A percentile compares a stretch with the other conserved stretches of the same genome.
Evolutionary conservation across 2,113 vertebrate species (phyloP).

Genomic region (Archocentrus centrarchus): DNA sequence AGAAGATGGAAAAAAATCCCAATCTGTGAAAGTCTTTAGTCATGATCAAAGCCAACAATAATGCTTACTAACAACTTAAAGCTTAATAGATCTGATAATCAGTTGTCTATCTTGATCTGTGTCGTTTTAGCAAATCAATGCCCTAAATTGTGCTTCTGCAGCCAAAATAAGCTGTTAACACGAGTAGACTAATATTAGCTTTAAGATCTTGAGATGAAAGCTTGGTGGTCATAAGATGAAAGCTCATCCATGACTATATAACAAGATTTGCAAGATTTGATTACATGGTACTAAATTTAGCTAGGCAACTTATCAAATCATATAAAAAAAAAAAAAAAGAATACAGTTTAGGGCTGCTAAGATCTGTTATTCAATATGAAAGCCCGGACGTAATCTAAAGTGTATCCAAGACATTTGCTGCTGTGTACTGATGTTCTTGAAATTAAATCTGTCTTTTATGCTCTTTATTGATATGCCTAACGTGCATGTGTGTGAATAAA

Average conservation of each 20-base stretch:
- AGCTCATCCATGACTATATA: slow-evolving; percentile 55
- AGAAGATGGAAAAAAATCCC: not conserved
- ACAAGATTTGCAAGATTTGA: slow-evolving; percentile 72
- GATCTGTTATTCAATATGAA: slow-evolving; percentile 77
- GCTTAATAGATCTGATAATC: too few relatives aligned
- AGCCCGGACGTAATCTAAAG: slow-evolving; percentile 61
- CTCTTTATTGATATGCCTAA: slow-evolving; percentile 71
- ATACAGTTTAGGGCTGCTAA: slow-evolving; percentile 62
- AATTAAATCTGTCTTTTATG: slow-evolving; percentile 76
- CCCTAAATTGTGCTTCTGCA: not conserved
- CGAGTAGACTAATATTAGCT: slow-evolving; percentile 48
- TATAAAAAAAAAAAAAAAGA: slow-evolving; percentile 52
- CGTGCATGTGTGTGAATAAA: slow-evolving; percentile 69
- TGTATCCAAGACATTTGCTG: slow-evolving; percentile 63
- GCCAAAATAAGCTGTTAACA: slow-evolving; percentile 11
- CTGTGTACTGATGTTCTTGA: slow-evolving; percentile 61
- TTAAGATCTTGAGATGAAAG: slow-evolving; percentile 11
- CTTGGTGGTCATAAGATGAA: slow-evolving; percentile 40
- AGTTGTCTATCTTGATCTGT: not conserved
- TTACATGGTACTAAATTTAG: slow-evolving; percentile 77
- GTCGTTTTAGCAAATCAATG: not conserved
- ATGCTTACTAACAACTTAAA: not conserved
- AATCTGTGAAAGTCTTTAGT: not conserved
- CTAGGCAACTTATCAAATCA: slow-evolving; percentile 74
- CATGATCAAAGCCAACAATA: not conserved